Evolutionary conservation across 2,113 vertebrate species (phyloP).

Genomic region (Illadopsis cleaveri): DNA sequence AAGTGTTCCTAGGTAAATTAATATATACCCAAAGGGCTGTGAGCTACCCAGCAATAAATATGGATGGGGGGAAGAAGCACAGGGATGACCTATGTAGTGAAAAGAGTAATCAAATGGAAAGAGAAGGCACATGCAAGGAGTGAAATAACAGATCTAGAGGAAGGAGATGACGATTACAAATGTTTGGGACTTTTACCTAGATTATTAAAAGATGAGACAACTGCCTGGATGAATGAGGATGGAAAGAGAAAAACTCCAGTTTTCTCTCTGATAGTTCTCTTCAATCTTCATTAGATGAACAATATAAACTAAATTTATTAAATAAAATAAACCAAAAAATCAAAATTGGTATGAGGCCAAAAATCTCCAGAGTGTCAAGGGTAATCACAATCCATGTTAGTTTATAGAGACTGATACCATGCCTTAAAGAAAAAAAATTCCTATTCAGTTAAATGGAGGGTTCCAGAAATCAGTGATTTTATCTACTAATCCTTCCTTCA

Average conservation of each 20-base stretch:
- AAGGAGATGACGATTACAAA: not conserved
- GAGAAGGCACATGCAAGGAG: not conserved
- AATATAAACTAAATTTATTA: not conserved
- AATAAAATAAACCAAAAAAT: not conserved
- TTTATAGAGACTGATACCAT: not conserved
- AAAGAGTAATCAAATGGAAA: constrained; percentile 22
- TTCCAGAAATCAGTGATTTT: not conserved
- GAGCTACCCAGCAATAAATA: constrained; percentile 39
- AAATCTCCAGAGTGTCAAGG: not conserved
- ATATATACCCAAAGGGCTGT: constrained; percentile 20
- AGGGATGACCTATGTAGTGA: not conserved
- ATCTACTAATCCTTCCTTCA: not conserved
- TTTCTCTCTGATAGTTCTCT: not conserved
- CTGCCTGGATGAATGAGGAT: not conserved
- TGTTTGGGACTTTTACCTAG: not conserved
- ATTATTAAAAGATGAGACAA: not conserved
- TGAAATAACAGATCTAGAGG: not conserved
- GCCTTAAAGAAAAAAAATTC: not conserved
- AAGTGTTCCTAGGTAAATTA: constrained; percentile 47
- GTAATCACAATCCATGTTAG: not conserved
- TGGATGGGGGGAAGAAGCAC: constrained; percentile 15
- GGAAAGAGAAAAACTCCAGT: not conserved
- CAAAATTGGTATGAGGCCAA: not conserved
- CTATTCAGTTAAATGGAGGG: not conserved
- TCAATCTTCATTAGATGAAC: not conserved